Evolutionary conservation across 2,888 invertebrate genomes (phyloP).

Genomic region (Cylindroiulus punctatus): DNA sequence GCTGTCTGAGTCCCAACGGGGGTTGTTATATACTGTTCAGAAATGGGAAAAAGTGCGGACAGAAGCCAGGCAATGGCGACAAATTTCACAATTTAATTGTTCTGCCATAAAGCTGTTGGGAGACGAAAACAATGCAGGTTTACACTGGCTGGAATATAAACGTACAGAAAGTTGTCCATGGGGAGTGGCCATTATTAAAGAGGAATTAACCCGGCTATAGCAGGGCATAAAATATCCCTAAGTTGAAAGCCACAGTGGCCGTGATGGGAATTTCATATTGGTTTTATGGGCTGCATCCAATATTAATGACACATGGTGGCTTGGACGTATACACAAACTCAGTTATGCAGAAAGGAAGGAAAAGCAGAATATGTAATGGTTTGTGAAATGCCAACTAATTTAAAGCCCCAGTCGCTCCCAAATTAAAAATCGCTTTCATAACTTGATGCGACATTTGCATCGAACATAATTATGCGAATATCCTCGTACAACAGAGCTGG

Average conservation of each 20-base stretch:
- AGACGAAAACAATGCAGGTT: background rate
- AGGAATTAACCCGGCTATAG: conserved; percentile 14
- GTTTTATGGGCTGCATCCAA: background rate
- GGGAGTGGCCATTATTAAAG: background rate
- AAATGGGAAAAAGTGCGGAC: background rate
- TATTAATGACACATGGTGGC: background rate
- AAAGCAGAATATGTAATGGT: no score
- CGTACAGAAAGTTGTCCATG: background rate
- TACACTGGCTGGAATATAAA: background rate
- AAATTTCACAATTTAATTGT: conserved; percentile 14
- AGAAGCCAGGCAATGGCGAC: background rate
- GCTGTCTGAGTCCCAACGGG: background rate
- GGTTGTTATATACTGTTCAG: conserved; percentile 10
- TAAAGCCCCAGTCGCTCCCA: no score
- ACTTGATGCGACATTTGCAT: no score
- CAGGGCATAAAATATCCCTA: background rate
- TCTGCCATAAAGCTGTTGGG: background rate
- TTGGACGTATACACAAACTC: background rate
- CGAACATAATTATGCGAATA: no score
- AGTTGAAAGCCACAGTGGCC: conserved; percentile 1
- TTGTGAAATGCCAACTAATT: no score
- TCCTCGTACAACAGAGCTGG: no score
- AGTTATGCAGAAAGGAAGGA: background rate
- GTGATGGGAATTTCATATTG: conserved; percentile 27
- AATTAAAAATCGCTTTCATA: no score